These are phyloP conservation scores for Rotaria sp. DNA, from an alignment of 2,888 invertebrate species.

Conservation along the genomic window DNA sequence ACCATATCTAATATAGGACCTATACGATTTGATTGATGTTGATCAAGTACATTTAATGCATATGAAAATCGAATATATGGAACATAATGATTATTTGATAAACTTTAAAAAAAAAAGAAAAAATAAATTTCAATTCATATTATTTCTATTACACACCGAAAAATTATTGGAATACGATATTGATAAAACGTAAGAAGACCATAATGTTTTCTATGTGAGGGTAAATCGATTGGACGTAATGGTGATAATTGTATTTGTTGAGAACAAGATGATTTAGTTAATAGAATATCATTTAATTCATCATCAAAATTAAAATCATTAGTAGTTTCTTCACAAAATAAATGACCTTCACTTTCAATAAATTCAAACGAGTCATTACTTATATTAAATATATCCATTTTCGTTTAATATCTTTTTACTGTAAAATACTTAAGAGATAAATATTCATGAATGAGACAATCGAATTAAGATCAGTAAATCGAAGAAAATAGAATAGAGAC, in stretches of 20 bases:
- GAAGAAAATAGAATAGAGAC: neutral
- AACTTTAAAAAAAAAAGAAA: neutral
- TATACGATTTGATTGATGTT: neutral
- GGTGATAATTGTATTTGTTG: neutral
- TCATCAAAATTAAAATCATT: neutral
- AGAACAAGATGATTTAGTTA: neutral
- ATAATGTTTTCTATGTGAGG: slow-evolving; percentile 7
- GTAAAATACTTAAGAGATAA: neutral
- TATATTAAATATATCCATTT: neutral
- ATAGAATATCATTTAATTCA: neutral
- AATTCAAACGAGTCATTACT: neutral
- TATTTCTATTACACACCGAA: neutral
- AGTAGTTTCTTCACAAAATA: neutral
- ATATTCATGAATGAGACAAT: neutral
- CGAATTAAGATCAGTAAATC: neutral
- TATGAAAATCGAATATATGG: neutral
- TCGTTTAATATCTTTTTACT: neutral
- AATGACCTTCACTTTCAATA: neutral
- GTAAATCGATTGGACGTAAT: slow-evolving; percentile 11
- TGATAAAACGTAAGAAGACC: neutral
- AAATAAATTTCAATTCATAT: too few species aligned
- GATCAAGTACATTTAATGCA: neutral
- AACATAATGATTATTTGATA: neutral
- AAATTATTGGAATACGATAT: neutral
- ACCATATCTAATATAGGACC: neutral